A percentile compares a stretch with the other conserved stretches of the same genome.
Evolutionary conservation across 2,888 invertebrate species (phyloP).

Genomic region (Lepetodrilus schrolli): DNA sequence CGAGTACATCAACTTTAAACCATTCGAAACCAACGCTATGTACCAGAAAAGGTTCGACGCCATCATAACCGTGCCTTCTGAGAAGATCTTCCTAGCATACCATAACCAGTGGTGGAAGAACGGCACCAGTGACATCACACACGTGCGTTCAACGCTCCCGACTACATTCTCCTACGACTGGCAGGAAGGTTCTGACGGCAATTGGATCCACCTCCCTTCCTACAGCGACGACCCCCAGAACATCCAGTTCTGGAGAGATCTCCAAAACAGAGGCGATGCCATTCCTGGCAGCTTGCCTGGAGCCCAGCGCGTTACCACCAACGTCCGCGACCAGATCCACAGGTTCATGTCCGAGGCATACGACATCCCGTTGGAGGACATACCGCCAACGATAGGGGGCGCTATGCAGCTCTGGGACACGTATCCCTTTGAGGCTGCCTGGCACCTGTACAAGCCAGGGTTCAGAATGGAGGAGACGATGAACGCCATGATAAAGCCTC

Average conservation of each 20-base stretch:
- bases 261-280: background rate
- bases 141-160: background rate
- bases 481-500: background rate
- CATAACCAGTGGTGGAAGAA: background rate
- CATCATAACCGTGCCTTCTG: background rate
- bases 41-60: background rate
- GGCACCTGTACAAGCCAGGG: background rate
- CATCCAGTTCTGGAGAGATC: background rate
- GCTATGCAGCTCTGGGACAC: slow-evolving; percentile 7
- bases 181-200: background rate
- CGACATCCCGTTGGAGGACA: background rate
- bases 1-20: background rate
- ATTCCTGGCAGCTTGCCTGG: background rate
- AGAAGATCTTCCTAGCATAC: background rate
- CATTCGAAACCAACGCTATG: background rate
- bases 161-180: background rate
- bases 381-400: background rate
- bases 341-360: background rate
- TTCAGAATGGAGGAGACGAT: background rate
- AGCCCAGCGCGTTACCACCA: background rate
- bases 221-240: background rate
- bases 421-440: background rate
- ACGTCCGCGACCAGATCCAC: background rate
- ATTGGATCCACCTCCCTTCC: background rate
- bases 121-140: background rate